phyloP scores from a whole-genome alignment of 2,797 vertebrate species.

The Remorina albescens region DNA sequence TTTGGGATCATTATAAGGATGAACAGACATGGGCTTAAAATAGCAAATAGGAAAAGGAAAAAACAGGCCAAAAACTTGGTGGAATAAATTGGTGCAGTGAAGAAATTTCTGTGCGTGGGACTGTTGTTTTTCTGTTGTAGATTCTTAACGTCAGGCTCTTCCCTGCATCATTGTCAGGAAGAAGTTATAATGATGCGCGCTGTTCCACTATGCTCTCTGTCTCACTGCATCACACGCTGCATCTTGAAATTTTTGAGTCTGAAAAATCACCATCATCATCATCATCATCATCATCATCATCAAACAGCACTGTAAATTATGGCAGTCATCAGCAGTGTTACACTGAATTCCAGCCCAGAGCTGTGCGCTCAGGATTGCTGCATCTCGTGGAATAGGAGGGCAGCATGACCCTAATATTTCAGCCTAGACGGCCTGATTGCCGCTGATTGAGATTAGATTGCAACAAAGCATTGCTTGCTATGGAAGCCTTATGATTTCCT shows the following conservation, averaged over 20 bases:
- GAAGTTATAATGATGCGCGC: slow-evolving; percentile 57
- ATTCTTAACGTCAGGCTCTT: slow-evolving; percentile 30
- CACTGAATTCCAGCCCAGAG: slow-evolving; percentile 41
- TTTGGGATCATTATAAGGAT: slow-evolving; percentile 44
- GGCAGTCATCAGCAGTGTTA: slow-evolving; percentile 42
- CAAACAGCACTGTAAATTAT: slow-evolving; percentile 34
- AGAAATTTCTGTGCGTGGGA: slow-evolving; percentile 47
- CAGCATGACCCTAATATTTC: slow-evolving; percentile 56
- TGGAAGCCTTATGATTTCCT: slow-evolving; percentile 61
- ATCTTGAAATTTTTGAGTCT: slow-evolving; percentile 29
- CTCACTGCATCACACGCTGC: slow-evolving; percentile 9
- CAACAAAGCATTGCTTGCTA: slow-evolving; percentile 40
- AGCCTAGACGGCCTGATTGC: slow-evolving; percentile 66
- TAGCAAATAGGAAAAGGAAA: background rate
- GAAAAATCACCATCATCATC: too few relatives aligned
- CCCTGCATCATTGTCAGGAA: slow-evolving; percentile 34
- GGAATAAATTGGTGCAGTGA: slow-evolving; percentile 47
- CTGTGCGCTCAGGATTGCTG: slow-evolving; percentile 9
- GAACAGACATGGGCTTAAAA: slow-evolving; percentile 20
- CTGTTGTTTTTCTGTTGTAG: slow-evolving; percentile 29
- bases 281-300: slow-evolving; percentile 27
- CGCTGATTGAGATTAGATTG: slow-evolving; percentile 79
- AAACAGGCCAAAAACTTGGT: too few relatives aligned
- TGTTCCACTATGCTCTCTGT: slow-evolving; percentile 9
- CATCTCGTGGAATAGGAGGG: slow-evolving; percentile 39